Conservation (phyloP, 2,113 vertebrate species). For the Neoarius graeffei region DNA sequence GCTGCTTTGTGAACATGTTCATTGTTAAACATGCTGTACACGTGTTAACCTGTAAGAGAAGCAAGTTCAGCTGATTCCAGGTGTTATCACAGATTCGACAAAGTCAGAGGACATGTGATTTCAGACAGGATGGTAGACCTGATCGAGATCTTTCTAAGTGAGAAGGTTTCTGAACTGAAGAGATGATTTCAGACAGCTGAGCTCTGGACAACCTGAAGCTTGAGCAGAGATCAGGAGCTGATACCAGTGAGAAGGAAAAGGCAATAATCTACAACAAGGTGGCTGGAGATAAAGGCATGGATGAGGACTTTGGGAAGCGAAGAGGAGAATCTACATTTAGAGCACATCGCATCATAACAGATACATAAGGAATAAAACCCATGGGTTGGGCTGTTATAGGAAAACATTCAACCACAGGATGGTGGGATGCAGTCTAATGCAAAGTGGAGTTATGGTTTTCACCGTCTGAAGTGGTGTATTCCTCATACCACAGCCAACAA, state of each 20-base stretch:
- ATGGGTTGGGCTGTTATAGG: too few species aligned
- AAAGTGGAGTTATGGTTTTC: background rate
- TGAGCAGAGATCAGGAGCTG: background rate
- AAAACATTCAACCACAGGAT: background rate
- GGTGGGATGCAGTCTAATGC: background rate
- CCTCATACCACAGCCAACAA: background rate
- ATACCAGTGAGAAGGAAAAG: background rate
- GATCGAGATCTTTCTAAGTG: background rate
- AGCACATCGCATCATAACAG: background rate
- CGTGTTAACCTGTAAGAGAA: background rate
- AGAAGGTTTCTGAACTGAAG: background rate
- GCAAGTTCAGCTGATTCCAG: background rate
- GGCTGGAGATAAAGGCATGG: background rate
- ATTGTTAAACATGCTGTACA: background rate
- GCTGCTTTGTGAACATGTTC: background rate
- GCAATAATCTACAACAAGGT: background rate
- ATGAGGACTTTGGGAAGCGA: background rate
- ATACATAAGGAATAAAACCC: background rate
- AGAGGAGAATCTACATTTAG: background rate
- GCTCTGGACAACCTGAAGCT: background rate
- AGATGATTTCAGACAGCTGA: background rate
- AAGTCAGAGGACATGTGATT: background rate
- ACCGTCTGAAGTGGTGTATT: background rate
- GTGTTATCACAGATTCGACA: background rate
- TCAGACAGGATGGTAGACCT: background rate